Conservation (phyloP, 2,888 invertebrate genomes). For the Podotricha telesiphe region DNA sequence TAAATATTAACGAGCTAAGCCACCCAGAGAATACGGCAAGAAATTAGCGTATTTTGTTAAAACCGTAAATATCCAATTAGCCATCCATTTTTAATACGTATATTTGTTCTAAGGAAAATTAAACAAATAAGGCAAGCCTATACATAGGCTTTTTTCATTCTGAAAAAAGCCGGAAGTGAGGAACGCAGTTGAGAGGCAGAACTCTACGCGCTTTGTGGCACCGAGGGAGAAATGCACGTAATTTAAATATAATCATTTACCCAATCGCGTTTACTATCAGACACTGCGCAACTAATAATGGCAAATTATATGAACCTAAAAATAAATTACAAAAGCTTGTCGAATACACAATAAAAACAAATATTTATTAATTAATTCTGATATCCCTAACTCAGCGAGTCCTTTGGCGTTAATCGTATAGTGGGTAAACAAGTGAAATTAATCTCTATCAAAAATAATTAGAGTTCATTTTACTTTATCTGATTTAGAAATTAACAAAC, state of each 20-base stretch:
- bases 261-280: no score
- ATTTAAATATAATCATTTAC: no score
- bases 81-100: neutral
- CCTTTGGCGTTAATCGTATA: neutral
- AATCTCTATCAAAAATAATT: neutral
- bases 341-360: conserved; percentile 13
- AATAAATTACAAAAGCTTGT: conserved; percentile 7
- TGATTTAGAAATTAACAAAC: conserved; percentile 24
- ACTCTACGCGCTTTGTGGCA: no score
- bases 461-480: conserved; percentile 2
- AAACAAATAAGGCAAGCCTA: no score
- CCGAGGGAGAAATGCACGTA: no score
- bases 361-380: conserved; percentile 17
- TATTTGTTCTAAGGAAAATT: neutral
- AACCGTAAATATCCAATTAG: conserved; percentile 9
- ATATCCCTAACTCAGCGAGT: conserved; percentile 11
- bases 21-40: neutral
- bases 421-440: neutral
- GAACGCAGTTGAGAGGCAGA: no score
- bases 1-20: neutral
- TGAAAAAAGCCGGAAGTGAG: no score
- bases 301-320: neutral
- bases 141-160: no score
- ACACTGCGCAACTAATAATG: no score
- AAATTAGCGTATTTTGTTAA: neutral